Evolutionary conservation across 2,888 invertebrate genomes (phyloP).

Genomic region (Thalpophila matura): DNA sequence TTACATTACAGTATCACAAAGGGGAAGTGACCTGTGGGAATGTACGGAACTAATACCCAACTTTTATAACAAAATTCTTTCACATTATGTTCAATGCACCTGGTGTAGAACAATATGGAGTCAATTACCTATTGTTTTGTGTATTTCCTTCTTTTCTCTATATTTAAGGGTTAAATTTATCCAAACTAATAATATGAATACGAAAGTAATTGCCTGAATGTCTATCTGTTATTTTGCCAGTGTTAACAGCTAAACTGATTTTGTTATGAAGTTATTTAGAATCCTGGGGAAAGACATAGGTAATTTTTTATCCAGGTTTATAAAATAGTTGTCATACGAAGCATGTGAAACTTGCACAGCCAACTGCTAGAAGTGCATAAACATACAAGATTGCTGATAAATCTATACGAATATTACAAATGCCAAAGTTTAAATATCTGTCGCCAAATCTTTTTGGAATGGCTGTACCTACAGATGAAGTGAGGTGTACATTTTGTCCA

Average conservation of each 20-base stretch:
- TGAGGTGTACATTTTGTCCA: neutral
- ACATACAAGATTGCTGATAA: neutral
- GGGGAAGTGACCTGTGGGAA: slow-evolving; percentile 70
- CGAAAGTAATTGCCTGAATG: too few species aligned
- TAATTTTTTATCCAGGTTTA: too few species aligned
- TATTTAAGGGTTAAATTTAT: slow-evolving; percentile 16
- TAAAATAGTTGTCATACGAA: too few species aligned
- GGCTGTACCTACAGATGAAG: neutral
- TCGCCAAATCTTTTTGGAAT: neutral
- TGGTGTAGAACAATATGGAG: slow-evolving; percentile 52
- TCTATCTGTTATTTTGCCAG: too few species aligned
- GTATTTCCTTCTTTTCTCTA: slow-evolving; percentile 36
- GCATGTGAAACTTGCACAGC: too few species aligned
- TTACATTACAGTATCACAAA: slow-evolving; percentile 71
- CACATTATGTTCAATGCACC: slow-evolving; percentile 56
- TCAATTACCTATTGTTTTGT: slow-evolving; percentile 48
- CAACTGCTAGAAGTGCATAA: too few species aligned
- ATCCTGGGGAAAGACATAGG: too few species aligned
- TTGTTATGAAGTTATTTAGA: too few species aligned
- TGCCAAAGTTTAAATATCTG: neutral
- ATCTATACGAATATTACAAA: too few species aligned
- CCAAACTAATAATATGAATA: too few species aligned
- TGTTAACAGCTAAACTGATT: too few species aligned
- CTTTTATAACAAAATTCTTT: slow-evolving; percentile 57
- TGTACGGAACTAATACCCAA: slow-evolving; percentile 63